Evolutionary conservation across 92 coral and sea anemone genomes (phyloP).

Genomic region (Porites rus): DNA sequence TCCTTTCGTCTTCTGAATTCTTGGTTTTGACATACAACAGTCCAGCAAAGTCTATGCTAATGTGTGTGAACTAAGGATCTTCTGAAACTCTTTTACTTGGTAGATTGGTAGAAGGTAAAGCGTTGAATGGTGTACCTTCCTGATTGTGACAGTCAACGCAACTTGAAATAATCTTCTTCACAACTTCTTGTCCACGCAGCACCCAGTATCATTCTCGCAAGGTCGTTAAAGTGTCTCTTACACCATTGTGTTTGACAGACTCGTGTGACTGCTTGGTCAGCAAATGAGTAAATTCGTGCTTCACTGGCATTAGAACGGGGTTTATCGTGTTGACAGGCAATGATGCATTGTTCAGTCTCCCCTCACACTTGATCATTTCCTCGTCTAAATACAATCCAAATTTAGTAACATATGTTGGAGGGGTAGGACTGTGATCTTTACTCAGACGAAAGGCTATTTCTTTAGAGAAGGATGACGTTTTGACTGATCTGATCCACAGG

Average conservation of each 20-base stretch:
- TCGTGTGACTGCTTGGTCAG: constrained; percentile 51
- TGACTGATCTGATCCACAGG: constrained; percentile 68
- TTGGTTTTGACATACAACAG: background rate
- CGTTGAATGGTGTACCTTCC: constrained; percentile 48
- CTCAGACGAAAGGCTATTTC: constrained; percentile 51
- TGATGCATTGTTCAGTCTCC: constrained; percentile 54
- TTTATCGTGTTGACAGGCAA: constrained; percentile 38
- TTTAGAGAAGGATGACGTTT: constrained; percentile 50
- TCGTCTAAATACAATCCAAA: constrained; percentile 61
- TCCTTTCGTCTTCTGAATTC: background rate
- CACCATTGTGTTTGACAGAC: constrained; percentile 54
- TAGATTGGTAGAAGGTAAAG: constrained; percentile 35
- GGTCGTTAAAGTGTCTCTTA: constrained; percentile 68
- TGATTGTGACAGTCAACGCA: constrained; percentile 53
- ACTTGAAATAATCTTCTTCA: constrained; percentile 45
- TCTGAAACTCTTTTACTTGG: background rate
- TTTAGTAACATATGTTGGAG: constrained; percentile 42
- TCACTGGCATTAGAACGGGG: constrained; percentile 57
- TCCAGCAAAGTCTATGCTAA: constrained; percentile 46
- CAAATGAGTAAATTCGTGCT: constrained; percentile 45
- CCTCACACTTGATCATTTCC: constrained; percentile 56
- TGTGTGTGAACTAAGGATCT: background rate
- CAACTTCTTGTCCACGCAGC: constrained; percentile 67
- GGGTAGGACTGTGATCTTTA: constrained; percentile 19
- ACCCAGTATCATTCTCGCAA: constrained; percentile 59